A percentile compares a stretch with the other conserved stretches of the same genome.
Evolutionary conservation across 1,140 invertebrate species (phyloP).

Genomic region (Drosophila ironensis): DNA sequence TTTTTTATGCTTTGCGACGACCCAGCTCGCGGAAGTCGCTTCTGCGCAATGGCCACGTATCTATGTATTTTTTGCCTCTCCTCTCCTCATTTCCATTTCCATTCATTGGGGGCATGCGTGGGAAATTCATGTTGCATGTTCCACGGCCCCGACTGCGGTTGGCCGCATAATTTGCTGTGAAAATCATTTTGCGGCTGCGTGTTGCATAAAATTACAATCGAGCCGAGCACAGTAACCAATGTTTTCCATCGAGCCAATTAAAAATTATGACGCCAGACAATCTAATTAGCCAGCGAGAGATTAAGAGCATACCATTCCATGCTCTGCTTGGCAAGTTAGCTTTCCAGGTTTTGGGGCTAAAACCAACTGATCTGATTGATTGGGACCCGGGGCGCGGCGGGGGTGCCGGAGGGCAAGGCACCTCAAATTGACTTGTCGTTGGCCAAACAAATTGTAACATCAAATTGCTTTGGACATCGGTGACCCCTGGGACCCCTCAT

Average conservation of each 20-base stretch:
- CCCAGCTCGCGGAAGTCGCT: conserved; percentile 58
- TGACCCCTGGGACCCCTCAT: conserved; percentile 64
- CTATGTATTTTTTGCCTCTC: background rate
- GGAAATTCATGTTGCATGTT: conserved; percentile 70
- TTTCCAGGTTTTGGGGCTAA: too few species aligned
- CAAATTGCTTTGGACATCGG: conserved; percentile 63
- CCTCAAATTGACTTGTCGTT: conserved; percentile 65
- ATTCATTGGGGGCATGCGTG: conserved; percentile 62
- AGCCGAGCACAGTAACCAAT: too few species aligned
- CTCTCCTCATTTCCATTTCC: conserved; percentile 36
- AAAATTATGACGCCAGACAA: conserved; percentile 49
- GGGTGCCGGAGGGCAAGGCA: background rate
- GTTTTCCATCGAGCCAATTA: conserved; percentile 50
- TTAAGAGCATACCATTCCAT: conserved; percentile 47
- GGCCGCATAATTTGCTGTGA: conserved; percentile 76
- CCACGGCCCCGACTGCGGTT: conserved; percentile 54
- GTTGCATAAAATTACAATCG: conserved; percentile 77
- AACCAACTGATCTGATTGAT: background rate
- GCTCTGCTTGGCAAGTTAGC: conserved; percentile 16
- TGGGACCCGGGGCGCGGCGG: background rate
- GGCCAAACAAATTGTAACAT: conserved; percentile 65
- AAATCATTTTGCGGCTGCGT: conserved; percentile 73
- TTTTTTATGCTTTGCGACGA: conserved; percentile 10
- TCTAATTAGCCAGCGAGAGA: conserved; percentile 50
- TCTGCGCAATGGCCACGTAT: conserved; percentile 12